A percentile compares a stretch with the other conserved stretches of the same genome.
phyloP scores from a whole-genome alignment of 2,113 vertebrate species.

The Ctenomys sociabilis region DNA sequence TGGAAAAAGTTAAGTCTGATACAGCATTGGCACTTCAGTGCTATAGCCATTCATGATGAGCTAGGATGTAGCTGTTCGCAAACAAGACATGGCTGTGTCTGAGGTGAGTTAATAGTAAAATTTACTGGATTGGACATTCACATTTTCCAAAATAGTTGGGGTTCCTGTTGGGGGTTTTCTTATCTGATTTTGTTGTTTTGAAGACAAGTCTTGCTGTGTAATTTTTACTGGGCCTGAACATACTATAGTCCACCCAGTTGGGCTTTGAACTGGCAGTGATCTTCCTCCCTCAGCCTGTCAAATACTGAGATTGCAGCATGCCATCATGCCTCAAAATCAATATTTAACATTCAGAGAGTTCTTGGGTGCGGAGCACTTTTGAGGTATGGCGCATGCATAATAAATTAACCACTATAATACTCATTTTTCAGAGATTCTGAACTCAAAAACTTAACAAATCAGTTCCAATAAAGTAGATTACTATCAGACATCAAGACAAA shows the following conservation, averaged over 20 bases:
- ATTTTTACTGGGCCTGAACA: background rate
- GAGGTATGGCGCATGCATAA: background rate
- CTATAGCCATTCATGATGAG: conserved; percentile 8
- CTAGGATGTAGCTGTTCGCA: background rate
- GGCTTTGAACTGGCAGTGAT: background rate
- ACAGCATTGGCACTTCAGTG: background rate
- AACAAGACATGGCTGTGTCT: background rate
- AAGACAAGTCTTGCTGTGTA: background rate
- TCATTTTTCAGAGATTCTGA: background rate
- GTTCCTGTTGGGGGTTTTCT: too few species aligned
- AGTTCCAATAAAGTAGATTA: background rate
- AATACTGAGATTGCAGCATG: background rate
- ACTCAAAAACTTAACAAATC: background rate
- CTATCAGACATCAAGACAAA: background rate
- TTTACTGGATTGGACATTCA: conserved; percentile 8
- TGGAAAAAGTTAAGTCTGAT: background rate
- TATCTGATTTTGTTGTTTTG: background rate
- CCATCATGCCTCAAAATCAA: background rate
- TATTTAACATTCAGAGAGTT: conserved; percentile 4
- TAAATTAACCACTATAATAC: background rate
- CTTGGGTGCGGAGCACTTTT: background rate
- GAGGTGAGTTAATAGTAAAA: conserved; percentile 28
- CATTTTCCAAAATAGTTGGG: background rate
- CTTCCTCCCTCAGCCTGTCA: background rate
- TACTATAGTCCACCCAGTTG: background rate